Conservation (phyloP, 2,797 vertebrate species). For the Carcharodon carcharias region DNA sequence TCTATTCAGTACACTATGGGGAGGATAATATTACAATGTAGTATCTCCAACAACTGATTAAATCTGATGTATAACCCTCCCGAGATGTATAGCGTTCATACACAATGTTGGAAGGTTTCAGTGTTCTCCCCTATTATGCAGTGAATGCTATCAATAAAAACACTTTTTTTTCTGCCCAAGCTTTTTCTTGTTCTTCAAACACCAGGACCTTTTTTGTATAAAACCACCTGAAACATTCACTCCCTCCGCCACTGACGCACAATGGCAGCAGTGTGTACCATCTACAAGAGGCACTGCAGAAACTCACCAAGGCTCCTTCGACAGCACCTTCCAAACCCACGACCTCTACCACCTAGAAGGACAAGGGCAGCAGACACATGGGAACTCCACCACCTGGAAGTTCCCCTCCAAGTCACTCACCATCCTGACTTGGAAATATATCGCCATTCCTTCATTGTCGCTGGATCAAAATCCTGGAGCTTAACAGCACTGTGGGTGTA, state of each 20-base stretch:
- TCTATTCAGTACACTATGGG: background rate
- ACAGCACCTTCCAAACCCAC: background rate
- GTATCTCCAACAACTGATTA: slow-evolving; percentile 15
- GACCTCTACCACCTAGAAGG: background rate
- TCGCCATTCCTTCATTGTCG: no score
- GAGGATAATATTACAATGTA: slow-evolving; percentile 14
- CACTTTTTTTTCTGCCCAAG: background rate
- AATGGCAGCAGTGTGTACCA: background rate
- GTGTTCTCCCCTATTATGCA: background rate
- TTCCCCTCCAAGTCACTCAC: no score
- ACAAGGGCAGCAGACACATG: background rate
- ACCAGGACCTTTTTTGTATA: background rate
- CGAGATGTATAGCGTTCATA: background rate
- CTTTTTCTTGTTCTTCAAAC: background rate
- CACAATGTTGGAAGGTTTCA: background rate
- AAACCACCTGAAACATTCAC: background rate
- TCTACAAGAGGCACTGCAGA: background rate
- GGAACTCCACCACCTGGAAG: background rate
- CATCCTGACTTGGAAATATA: no score
- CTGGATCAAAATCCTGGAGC: no score
- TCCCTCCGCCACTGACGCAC: background rate
- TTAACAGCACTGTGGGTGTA: no score
- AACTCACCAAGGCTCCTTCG: background rate
- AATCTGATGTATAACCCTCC: background rate
- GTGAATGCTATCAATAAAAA: background rate